Evolutionary conservation across 1,140 invertebrate genomes (phyloP), one percentile per base, ranked within the genome.

Genomic region (Bathynomus jamesi): DNA sequence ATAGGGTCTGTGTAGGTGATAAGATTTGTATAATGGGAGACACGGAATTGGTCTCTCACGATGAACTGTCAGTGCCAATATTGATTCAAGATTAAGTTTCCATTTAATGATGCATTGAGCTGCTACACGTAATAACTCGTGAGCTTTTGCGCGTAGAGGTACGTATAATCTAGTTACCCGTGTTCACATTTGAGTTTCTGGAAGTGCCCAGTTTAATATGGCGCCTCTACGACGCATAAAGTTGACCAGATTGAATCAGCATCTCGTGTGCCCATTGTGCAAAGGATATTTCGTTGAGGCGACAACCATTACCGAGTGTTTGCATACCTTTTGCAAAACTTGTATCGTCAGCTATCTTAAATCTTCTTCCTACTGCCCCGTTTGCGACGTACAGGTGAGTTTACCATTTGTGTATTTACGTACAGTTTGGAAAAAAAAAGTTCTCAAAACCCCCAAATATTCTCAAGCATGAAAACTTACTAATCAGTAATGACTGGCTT

Each of bases 231-330:
- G 74, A 4, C 65, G 71, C n/a, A 73, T 79, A 40, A 70, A 72
- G 81, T 21, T 92, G 70, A 84, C 84, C 46, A 88, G 89, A 74
- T 83, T 93, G 69, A 92, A 91, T 79, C 85, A 87, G 10, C 87
- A 90, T 78, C 81, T 94, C 66, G 88, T 87, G 24, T 98, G 95
- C 83, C 87, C 87, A 67, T 83, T 98, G 62, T 98, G 95, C 83
- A 87, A 87, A 72, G 95, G 95, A 25, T 98, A 98, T 80, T 89
- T 94, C 79, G 90, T 98, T 72, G 94, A 98, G 83, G 95, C 95
- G 4, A 96, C 94, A 5, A 95, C 94, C 46, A 94, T 97, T 65
- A 91, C 93, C 32, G 92, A 94, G 84, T 98, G 95, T 86, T 86
- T 96, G 75, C 95, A 98, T 83, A 94, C 94, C 24, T 96, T 94